These are phyloP conservation scores for Trichomycterus rosablanca DNA, from an alignment of 2,113 vertebrate genomes.

Conservation along the genomic window DNA sequence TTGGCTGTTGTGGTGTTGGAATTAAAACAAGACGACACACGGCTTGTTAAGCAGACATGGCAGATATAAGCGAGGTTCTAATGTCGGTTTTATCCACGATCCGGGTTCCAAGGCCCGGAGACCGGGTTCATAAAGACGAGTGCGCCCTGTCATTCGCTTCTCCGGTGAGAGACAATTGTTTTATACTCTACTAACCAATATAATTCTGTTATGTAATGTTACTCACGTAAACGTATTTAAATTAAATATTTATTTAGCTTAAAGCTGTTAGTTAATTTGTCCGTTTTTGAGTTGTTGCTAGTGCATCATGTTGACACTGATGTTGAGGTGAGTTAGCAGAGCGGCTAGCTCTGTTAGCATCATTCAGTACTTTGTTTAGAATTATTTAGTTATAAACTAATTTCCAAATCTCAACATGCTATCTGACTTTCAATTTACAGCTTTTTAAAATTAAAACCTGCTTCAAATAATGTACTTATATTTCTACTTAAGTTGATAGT, in stretches of 20 bases:
- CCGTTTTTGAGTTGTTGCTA: neutral
- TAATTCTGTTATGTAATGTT: too few species aligned
- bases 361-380: slow-evolving; percentile 8
- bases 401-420: too few species aligned
- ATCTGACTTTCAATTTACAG: too few species aligned
- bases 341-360: slow-evolving; percentile 8
- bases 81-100: slow-evolving; percentile 90
- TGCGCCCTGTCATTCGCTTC: slow-evolving; percentile 95
- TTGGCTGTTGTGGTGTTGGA: slow-evolving; percentile 47
- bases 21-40: slow-evolving; percentile 43
- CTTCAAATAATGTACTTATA: too few species aligned
- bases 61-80: slow-evolving; percentile 88
- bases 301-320: too few species aligned
- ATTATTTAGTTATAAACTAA: too few species aligned
- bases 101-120: slow-evolving; percentile 89
- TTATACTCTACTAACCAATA: neutral
- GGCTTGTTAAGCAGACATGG: slow-evolving; percentile 67
- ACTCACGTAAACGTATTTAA: too few species aligned
- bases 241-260: too few species aligned
- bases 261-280: too few species aligned
- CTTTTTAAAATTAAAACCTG: too few species aligned
- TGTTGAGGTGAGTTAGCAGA: slow-evolving; percentile 4
- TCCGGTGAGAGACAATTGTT: too few species aligned
- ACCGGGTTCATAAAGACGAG: slow-evolving; percentile 97
- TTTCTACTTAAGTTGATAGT: too few species aligned